phyloP scores from a whole-genome alignment of 1,140 invertebrate species.

The Choristoneura fumiferana region DNA sequence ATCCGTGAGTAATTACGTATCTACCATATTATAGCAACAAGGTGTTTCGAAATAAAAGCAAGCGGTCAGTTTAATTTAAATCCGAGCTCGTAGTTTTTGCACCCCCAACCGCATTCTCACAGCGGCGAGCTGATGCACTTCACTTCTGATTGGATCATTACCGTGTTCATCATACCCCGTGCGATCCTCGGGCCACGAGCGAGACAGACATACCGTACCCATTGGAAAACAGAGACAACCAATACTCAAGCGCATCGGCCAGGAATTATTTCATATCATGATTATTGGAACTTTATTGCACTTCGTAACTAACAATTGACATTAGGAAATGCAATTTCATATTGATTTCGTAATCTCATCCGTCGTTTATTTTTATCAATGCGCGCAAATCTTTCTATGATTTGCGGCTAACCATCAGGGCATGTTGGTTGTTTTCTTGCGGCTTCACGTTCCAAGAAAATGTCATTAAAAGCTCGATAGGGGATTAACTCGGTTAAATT shows the following conservation, averaged over 20 bases:
- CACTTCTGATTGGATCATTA: conserved; percentile 78
- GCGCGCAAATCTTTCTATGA: conserved; percentile 75
- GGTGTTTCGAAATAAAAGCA: conserved; percentile 64
- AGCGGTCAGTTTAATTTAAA: conserved; percentile 75
- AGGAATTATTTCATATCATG: conserved; percentile 78
- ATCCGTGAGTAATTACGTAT: neutral
- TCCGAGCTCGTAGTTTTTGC: conserved; percentile 73
- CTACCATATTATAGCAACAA: conserved; percentile 21
- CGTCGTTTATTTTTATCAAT: conserved; percentile 76
- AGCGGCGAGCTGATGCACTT: conserved; percentile 72
- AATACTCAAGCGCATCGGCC: conserved; percentile 54
- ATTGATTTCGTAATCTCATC: conserved; percentile 74
- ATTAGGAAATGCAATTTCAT: conserved; percentile 78
- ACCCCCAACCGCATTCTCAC: conserved; percentile 76
- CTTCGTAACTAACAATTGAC: conserved; percentile 78
- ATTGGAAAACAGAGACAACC: conserved; percentile 44
- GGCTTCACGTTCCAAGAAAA: conserved; percentile 59
- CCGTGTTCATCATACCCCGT: conserved; percentile 76
- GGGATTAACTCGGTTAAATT: conserved; percentile 68
- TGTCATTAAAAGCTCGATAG: conserved; percentile 73
- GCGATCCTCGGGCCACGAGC: conserved; percentile 66
- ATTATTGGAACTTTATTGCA: conserved; percentile 78
- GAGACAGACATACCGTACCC: conserved; percentile 39
- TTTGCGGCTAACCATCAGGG: conserved; percentile 71
- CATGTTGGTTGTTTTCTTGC: conserved; percentile 66